Conservation (phyloP, 2,888 invertebrate genomes). For the Cecidostiba fungosa region DNA sequence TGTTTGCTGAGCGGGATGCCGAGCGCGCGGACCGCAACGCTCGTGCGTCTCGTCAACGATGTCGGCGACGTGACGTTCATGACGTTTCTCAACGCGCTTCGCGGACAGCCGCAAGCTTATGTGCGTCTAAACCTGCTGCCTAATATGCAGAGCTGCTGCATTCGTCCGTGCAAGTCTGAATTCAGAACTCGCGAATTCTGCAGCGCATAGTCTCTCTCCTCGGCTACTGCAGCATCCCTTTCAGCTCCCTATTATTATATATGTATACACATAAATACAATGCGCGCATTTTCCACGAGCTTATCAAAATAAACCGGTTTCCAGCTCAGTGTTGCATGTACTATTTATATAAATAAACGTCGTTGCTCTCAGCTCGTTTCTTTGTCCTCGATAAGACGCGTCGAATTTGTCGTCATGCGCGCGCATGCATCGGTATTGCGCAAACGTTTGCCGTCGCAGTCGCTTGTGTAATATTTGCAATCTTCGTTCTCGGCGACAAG, state of each 20-base stretch:
- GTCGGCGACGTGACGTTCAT: conserved; percentile 20
- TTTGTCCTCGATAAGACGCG: background rate
- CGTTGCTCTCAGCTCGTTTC: background rate
- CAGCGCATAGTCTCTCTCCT: background rate
- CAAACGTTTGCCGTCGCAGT: background rate
- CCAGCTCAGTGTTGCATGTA: too few relatives aligned
- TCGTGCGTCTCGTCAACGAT: conserved; percentile 33
- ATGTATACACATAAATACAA: background rate
- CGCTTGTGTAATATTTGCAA: background rate
- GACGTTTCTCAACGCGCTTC: conserved; percentile 32
- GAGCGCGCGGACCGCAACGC: conserved; percentile 19
- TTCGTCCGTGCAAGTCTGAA: background rate
- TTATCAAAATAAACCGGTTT: background rate
- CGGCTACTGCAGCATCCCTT: background rate
- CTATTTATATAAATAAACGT: background rate
- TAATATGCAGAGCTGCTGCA: background rate
- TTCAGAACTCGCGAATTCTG: background rate
- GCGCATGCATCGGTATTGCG: background rate
- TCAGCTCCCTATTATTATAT: too few relatives aligned
- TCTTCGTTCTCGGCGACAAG: background rate
- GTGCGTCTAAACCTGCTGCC: background rate
- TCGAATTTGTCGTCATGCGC: too few relatives aligned
- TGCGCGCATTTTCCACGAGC: too few relatives aligned
- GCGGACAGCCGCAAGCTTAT: conserved; percentile 27
- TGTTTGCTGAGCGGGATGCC: background rate